phyloP scores from a whole-genome alignment of 2,888 invertebrate species.

The Standfussiana lucernea region DNA sequence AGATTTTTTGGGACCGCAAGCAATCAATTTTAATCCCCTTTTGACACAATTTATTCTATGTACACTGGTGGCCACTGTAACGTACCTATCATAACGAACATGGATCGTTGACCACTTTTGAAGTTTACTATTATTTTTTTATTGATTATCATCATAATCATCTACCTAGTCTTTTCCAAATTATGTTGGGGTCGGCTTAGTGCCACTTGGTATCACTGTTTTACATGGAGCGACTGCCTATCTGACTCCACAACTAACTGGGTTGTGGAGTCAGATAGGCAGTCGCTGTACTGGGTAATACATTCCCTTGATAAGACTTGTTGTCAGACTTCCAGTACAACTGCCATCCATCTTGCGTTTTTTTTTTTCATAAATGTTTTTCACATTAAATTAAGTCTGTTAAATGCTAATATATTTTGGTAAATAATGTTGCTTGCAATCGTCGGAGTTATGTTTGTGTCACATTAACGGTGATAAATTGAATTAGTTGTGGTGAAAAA shows the following conservation, averaged over 20 bases:
- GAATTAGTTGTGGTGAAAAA: constrained; percentile 16
- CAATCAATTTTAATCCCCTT: constrained; percentile 58
- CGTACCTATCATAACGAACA: neutral
- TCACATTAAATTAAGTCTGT: constrained; percentile 3
- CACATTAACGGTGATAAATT: constrained; percentile 43
- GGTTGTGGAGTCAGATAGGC: too few relatives aligned
- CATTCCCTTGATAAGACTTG: too few relatives aligned
- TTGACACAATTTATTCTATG: constrained; percentile 40
- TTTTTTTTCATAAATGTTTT: constrained; percentile 12
- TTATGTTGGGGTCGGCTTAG: too few relatives aligned
- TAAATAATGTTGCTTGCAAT: constrained; percentile 29
- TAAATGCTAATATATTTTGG: constrained; percentile 25
- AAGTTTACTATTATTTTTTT: too few relatives aligned
- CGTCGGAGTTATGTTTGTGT: constrained; percentile 19
- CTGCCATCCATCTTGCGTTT: neutral
- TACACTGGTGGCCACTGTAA: constrained; percentile 41
- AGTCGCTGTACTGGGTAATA: too few relatives aligned
- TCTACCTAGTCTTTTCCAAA: too few relatives aligned
- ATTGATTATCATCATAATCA: too few relatives aligned
- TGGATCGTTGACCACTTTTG: neutral
- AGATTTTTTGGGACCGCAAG: constrained; percentile 33
- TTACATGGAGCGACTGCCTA: too few relatives aligned
- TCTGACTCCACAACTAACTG: too few relatives aligned
- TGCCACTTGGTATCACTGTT: too few relatives aligned
- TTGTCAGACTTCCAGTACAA: too few relatives aligned